These are phyloP conservation scores for Luffia ferchaultella DNA, from an alignment of 2,888 invertebrate genomes.

Conservation along the genomic window DNA sequence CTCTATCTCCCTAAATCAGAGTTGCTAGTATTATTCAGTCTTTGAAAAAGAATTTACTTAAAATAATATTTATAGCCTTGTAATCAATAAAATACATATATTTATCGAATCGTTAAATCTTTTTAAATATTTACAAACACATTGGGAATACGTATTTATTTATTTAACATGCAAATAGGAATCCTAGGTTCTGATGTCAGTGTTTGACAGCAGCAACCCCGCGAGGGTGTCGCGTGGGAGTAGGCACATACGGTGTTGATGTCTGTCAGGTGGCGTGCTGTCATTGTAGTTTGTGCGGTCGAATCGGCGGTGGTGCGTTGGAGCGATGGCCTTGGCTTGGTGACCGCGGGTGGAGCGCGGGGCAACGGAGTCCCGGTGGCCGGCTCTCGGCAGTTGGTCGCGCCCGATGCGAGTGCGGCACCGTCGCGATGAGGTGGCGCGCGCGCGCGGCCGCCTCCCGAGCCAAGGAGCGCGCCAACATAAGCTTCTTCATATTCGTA, in stretches of 20 bases:
- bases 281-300: conserved; percentile 24
- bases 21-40: not conserved
- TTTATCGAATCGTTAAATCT: too few species aligned
- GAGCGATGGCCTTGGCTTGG: conserved; percentile 25
- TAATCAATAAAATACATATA: too few species aligned
- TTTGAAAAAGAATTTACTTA: too few species aligned
- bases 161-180: too few species aligned
- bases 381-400: not conserved
- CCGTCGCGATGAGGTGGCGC: conserved; percentile 54
- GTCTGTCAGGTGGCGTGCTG: conserved; percentile 19
- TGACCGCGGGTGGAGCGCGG: conserved; percentile 14
- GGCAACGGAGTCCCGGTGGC: conserved; percentile 20
- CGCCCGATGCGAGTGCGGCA: conserved; percentile 25
- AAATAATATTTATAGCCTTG: too few species aligned
- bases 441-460: conserved; percentile 56
- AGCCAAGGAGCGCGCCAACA: conserved; percentile 81
- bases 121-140: too few species aligned
- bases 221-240: conserved; percentile 11
- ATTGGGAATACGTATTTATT: too few species aligned
- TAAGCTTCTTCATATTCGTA: conserved; percentile 90
- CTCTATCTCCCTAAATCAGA: not conserved
- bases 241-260: conserved; percentile 11
- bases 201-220: conserved; percentile 26
- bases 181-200: too few species aligned
- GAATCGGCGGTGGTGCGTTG: conserved; percentile 21